Evolutionary conservation across 2,888 invertebrate genomes (phyloP).

Genomic region (Rhamnusium bicolor): DNA sequence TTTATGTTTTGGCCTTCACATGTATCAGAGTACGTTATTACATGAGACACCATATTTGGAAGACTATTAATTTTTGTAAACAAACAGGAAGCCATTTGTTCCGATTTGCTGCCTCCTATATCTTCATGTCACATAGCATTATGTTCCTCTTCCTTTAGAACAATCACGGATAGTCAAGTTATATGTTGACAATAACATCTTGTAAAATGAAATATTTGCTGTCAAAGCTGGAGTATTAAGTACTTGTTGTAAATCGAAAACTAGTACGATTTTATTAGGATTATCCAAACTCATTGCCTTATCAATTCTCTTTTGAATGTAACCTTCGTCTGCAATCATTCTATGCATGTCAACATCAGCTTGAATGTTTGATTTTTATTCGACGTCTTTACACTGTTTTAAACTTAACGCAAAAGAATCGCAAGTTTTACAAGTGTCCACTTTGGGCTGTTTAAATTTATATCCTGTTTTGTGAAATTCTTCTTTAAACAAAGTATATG

Average conservation of each 20-base stretch:
- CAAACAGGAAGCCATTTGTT: conserved; percentile 16
- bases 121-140: conserved; percentile 43
- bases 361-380: not conserved
- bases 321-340: not conserved
- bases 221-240: conserved; percentile 18
- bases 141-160: conserved; percentile 23
- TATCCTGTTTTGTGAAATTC: conserved; percentile 41
- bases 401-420: conserved; percentile 8
- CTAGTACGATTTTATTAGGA: not conserved
- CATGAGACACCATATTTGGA: conserved; percentile 18
- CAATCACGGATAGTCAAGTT: conserved; percentile 41
- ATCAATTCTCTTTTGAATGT: not conserved
- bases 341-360: not conserved
- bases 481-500: conserved; percentile 18
- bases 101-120: conserved; percentile 33
- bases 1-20: conserved; percentile 53
- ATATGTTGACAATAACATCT: conserved; percentile 36
- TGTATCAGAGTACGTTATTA: conserved; percentile 48
- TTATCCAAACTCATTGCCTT: not conserved
- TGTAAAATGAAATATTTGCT: conserved; percentile 40
- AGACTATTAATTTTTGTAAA: conserved; percentile 31
- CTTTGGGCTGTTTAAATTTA: conserved; percentile 40
- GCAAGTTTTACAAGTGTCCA: conserved; percentile 44
- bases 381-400: not conserved
- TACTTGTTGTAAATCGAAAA: conserved; percentile 41